Evolutionary conservation across 2,888 invertebrate genomes (phyloP), one percentile per base, ranked within the genome.

Genomic region (Phortica magna): DNA sequence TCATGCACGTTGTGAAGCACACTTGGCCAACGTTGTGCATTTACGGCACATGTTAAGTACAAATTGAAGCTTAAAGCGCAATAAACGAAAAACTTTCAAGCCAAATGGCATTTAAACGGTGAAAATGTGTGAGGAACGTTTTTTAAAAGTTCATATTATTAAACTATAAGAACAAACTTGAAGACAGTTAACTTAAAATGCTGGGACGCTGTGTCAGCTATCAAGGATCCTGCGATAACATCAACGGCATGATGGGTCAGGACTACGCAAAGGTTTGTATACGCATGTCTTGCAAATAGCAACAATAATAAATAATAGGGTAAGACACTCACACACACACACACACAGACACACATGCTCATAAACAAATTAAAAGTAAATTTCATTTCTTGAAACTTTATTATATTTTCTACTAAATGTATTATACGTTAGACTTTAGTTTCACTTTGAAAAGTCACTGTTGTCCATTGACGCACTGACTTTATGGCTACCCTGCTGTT

Each of bases 181-280:
- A 17, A 59, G 71, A 72, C 57, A 59, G 14, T 72, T 14, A 22
- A 41, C 64, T 41, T 67, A 89, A 82, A 71, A 92, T 92, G 92
- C 82, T 92, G 85, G 92, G 89, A 14, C 90, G 91, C 72, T 92
- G 92, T 78, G 92, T 92, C 64, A 91, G 91, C 78, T 94, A 94
- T 88, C 95, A 95, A 92, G 95, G 95, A 86, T 96, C 96, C 83
- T 95, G 94, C 81, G 96, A 96, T 92, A 96, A 96, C 92, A 95
- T 96, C 79, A 89, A 92, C 73, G 86, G 88, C 75, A 87, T 89
- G 72, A 82, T 88, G 80, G 91, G 95, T 94, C 80, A 94, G 94
- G 89, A 95, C 94, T 89, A 95, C 94, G 91, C 94, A 94, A 88
- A 95, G 95, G 95, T 95, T 85, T 77, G 91, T 89, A 82, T 74